A percentile compares a stretch with the other conserved stretches of the same genome.
Evolutionary conservation across 2,113 vertebrate genomes (phyloP).

Genomic region (Anser cygnoides): DNA sequence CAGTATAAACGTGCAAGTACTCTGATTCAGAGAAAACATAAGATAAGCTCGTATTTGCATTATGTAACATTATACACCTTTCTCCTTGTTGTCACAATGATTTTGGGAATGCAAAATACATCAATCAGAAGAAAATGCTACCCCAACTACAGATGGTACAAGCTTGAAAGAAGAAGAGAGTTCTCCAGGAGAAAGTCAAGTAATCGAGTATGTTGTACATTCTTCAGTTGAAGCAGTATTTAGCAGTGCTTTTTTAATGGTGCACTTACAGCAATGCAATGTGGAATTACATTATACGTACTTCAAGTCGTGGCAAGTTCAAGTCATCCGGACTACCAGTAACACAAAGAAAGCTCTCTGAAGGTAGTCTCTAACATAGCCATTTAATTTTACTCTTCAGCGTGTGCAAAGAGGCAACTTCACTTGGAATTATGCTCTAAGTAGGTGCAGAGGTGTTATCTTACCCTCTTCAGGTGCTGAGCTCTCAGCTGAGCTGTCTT

Average conservation of each 20-base stretch:
- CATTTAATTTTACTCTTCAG: not conserved
- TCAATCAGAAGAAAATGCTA: not conserved
- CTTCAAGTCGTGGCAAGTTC: not conserved
- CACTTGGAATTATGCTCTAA: not conserved
- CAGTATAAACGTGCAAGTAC: not conserved
- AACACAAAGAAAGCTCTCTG: not conserved
- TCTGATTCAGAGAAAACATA: not conserved
- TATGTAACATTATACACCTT: not conserved
- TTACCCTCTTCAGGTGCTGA: constrained; percentile 97
- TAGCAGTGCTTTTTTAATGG: not conserved
- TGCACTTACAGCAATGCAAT: not conserved
- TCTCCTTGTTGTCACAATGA: not conserved
- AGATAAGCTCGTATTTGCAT: not conserved
- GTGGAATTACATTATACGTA: not conserved
- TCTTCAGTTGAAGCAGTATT: not conserved
- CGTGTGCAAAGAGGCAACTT: not conserved
- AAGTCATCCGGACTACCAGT: not conserved
- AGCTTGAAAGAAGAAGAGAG: not conserved
- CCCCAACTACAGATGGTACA: not conserved
- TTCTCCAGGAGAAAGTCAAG: not conserved
- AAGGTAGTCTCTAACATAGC: not conserved
- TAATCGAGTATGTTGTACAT: not conserved
- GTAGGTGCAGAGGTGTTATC: not conserved
- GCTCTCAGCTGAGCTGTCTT: constrained; percentile 94
- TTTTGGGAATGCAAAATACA: not conserved